Conservation (phyloP, 1,140 invertebrate genomes). For the Hyles euphorbiae region DNA sequence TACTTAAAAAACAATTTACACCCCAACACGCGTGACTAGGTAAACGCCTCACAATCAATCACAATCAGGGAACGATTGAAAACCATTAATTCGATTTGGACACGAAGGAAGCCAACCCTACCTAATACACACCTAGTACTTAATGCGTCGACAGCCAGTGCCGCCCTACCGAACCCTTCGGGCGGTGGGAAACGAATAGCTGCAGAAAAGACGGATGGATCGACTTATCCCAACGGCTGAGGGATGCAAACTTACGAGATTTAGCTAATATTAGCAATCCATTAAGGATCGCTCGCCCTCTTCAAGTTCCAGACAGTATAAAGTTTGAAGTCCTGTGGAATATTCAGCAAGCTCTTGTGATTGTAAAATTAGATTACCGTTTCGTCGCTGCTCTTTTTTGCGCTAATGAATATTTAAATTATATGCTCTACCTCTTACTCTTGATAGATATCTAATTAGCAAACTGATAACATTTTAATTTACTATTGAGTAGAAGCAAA, state of each 20-base stretch:
- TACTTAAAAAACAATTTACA: no score
- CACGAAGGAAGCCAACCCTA: background rate
- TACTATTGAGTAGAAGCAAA: background rate
- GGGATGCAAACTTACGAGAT: slow-evolving; percentile 52
- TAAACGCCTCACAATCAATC: background rate
- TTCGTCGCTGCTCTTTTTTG: no score
- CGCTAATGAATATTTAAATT: no score
- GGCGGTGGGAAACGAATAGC: slow-evolving; percentile 26
- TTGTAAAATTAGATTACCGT: no score
- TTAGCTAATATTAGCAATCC: slow-evolving; percentile 69
- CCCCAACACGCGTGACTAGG: background rate
- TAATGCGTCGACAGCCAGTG: slow-evolving; percentile 1
- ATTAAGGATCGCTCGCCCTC: slow-evolving; percentile 36
- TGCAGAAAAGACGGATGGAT: slow-evolving; percentile 59
- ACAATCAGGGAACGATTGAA: background rate
- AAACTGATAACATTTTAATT: background rate
- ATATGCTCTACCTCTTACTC: no score
- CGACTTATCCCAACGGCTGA: slow-evolving; percentile 39
- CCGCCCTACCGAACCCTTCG: background rate
- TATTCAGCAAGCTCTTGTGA: no score
- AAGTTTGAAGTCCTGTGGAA: background rate
- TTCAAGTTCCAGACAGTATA: background rate
- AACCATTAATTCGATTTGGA: slow-evolving; percentile 1
- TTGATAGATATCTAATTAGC: no score
- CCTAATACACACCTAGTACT: slow-evolving; percentile 4